Evolutionary conservation across 2,888 invertebrate genomes (phyloP).

Genomic region (Halictus quadricinctus): DNA sequence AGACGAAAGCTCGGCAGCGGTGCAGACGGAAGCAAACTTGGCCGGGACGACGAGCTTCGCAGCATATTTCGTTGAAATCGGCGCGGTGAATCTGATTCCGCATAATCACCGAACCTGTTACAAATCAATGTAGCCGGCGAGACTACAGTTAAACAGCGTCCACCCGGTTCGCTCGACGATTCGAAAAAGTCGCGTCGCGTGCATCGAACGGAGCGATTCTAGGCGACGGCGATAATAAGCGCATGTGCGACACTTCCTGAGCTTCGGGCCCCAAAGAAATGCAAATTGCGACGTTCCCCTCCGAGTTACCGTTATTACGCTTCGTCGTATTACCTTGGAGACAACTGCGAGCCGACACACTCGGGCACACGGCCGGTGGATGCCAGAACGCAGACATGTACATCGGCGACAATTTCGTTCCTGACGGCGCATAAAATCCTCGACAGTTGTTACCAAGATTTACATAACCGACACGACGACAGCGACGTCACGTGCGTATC

Average conservation of each 20-base stretch:
- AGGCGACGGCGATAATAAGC: background rate
- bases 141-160: background rate
- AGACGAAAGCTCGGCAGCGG: background rate
- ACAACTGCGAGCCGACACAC: constrained; percentile 26
- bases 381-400: background rate
- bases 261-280: constrained; percentile 22
- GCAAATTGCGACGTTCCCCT: constrained; percentile 38
- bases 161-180: background rate
- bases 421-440: constrained; percentile 16
- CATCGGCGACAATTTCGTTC: constrained; percentile 33
- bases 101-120: constrained; percentile 8
- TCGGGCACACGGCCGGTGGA: constrained; percentile 24
- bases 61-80: background rate
- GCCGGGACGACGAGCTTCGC: background rate
- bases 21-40: background rate
- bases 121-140: background rate
- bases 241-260: constrained; percentile 13
- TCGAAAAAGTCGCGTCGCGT: background rate
- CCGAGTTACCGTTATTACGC: constrained; percentile 57
- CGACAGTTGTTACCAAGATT: constrained; percentile 18
- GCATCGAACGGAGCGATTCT: background rate
- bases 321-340: constrained; percentile 39
- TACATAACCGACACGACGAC: constrained; percentile 27
- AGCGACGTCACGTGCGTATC: background rate
- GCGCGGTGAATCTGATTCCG: background rate